Percentiles rank a stretch among this genome's conserved stretches.
Conservation (phyloP, 2,113 vertebrate species). For the Dromiciops gliroides region DNA sequence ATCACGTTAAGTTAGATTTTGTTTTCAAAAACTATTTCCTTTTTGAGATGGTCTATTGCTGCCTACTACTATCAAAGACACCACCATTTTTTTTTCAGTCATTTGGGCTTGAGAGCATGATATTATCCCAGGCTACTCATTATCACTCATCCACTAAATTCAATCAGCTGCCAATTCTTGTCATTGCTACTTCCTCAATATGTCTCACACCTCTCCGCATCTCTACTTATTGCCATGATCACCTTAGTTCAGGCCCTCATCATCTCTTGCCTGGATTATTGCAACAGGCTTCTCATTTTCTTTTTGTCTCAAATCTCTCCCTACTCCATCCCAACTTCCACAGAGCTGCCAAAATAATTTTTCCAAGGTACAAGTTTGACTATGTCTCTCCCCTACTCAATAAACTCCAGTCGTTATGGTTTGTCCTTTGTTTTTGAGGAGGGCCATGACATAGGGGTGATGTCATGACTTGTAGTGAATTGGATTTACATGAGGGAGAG, state of each 20-base stretch:
- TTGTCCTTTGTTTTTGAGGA: no score
- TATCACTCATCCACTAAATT: background rate
- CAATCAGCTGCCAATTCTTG: background rate
- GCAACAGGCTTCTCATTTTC: background rate
- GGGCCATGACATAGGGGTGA: no score
- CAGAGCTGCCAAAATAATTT: background rate
- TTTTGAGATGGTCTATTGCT: background rate
- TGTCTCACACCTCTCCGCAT: background rate
- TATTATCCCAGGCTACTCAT: background rate
- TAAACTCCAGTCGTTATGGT: no score
- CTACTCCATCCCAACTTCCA: background rate
- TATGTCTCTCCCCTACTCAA: background rate
- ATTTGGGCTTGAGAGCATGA: background rate
- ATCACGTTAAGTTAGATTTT: background rate
- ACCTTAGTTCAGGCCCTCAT: background rate
- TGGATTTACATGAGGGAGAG: no score
- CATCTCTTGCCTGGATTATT: background rate
- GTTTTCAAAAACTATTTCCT: background rate
- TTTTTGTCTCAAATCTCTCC: background rate
- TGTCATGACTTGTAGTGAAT: no score
- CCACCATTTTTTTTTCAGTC: background rate
- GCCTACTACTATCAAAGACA: background rate
- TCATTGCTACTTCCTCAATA: background rate
- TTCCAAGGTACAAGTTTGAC: background rate
- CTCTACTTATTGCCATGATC: background rate